Evolutionary conservation across 2,113 vertebrate genomes (phyloP).

Genomic region (Phasianus colchicus): DNA sequence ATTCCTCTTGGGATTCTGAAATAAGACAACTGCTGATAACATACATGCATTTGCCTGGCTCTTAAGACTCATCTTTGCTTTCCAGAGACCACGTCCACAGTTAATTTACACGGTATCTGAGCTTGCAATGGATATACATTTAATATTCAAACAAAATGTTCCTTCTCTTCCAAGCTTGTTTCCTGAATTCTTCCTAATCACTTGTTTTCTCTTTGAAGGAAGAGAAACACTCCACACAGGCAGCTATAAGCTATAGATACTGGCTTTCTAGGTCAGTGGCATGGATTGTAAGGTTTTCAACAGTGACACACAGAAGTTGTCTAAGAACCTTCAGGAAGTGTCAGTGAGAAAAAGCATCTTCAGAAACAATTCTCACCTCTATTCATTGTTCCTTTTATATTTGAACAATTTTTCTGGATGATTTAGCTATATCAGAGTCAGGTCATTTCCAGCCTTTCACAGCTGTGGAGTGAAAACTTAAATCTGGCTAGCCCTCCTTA

Average conservation of each 20-base stretch:
- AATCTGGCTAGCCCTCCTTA: neutral
- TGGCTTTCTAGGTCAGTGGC: neutral
- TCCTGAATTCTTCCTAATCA: neutral
- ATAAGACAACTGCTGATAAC: neutral
- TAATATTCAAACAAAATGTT: neutral
- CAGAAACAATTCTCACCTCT: neutral
- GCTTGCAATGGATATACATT: rapidly evolving
- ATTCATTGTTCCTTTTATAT: neutral
- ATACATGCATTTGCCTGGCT: neutral
- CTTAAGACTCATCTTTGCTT: neutral
- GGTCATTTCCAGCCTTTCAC: neutral
- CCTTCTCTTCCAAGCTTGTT: neutral
- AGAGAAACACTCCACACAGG: neutral
- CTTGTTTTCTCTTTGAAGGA: neutral
- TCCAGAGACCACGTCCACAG: neutral
- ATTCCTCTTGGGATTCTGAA: neutral
- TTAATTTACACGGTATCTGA: neutral
- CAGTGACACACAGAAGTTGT: neutral
- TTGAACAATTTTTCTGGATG: neutral
- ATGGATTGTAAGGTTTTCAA: neutral
- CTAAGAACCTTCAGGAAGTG: neutral
- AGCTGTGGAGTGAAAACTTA: neutral
- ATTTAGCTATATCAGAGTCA: neutral
- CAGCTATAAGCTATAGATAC: neutral
- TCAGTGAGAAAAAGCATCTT: neutral